Evolutionary conservation across 2,797 vertebrate genomes (phyloP).

Genomic region (Botia almorhae): DNA sequence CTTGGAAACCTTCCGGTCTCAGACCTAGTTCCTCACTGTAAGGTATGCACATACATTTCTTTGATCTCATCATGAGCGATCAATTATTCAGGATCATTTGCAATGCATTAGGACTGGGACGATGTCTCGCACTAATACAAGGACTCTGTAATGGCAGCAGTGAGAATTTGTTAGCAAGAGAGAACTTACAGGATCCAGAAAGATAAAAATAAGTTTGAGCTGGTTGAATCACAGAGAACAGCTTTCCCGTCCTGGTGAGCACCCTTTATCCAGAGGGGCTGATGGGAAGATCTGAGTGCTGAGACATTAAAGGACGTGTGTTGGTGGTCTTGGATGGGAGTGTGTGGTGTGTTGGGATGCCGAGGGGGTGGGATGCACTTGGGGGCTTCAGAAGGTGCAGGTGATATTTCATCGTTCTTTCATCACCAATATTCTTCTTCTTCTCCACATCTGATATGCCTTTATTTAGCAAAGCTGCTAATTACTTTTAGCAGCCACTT

Average conservation of each 20-base stretch:
- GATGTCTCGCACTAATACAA: constrained; percentile 28
- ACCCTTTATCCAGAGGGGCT: constrained; percentile 9
- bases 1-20: constrained; percentile 24
- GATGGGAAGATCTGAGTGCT: constrained; percentile 23
- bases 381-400: constrained; percentile 30
- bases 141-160: constrained; percentile 28
- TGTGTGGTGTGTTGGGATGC: constrained; percentile 42
- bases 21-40: constrained; percentile 46
- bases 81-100: constrained; percentile 72
- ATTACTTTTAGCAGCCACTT: constrained; percentile 58
- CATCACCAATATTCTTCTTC: constrained; percentile 41
- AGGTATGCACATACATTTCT: constrained; percentile 68
- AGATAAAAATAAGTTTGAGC: background rate
- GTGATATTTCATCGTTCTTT: constrained; percentile 53
- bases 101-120: constrained; percentile 57
- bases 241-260: constrained; percentile 2
- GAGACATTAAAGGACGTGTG: constrained; percentile 29
- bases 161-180: background rate
- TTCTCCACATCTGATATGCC: constrained; percentile 51
- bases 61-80: constrained; percentile 72
- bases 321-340: constrained; percentile 30
- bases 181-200: background rate
- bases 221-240: background rate
- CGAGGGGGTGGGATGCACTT: constrained; percentile 18
- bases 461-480: constrained; percentile 55